Base-by-base conservation (phyloP, 2,797 vertebrate genomes). In the Neosilurus hyrtlii region DNA sequence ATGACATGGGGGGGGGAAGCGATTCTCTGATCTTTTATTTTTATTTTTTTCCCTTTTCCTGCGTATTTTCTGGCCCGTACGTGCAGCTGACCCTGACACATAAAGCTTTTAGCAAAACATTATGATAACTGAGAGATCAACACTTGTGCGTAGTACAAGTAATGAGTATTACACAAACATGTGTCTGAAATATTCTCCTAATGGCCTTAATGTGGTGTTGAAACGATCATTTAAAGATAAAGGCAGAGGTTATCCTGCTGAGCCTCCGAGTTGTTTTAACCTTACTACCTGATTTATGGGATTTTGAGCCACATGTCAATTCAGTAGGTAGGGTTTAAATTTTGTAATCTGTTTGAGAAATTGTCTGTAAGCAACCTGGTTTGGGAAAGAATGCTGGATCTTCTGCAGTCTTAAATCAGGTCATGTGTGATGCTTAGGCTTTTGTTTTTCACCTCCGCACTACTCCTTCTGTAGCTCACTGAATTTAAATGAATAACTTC, bases 171-270 rank as follows among this genome's bases (percentile, higher is more conserved):
- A n/a, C 56, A 26, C 77, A 57, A 68, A 71, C 52, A 11, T 30
- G 30, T 72, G 57, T 59, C 65, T 35, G 35, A 82, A 63, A 80
- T 80, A 24, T 74, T 49, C 74, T 49, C 76, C 14, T 82, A 43
- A 79, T 68, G 26, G 61, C 26, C 51, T 22, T 18, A 57, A n/a
- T 30, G 52, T 9, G 62, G 65, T 26, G 57, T 76, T 66, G 63
- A 26, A 68, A 67, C 65, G 67, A 37, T 82, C 83, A 76, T 66
- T n/a, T 56, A 49, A 54, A 65, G 75, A 66, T 80, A 52, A 72
- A 62, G 51, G 30, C 35, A 20, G n/a, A 20, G 65, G 71, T 77
- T 26, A 81, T 81, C 74, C 79, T 16, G 4, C 72, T 72, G 20
- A 49, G 24, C 65, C 10, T 16, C 63, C 30, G 24, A 66, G 61